Base-by-base conservation (phyloP, 1,140 invertebrate genomes). In the Polyergus mexicanus region DNA sequence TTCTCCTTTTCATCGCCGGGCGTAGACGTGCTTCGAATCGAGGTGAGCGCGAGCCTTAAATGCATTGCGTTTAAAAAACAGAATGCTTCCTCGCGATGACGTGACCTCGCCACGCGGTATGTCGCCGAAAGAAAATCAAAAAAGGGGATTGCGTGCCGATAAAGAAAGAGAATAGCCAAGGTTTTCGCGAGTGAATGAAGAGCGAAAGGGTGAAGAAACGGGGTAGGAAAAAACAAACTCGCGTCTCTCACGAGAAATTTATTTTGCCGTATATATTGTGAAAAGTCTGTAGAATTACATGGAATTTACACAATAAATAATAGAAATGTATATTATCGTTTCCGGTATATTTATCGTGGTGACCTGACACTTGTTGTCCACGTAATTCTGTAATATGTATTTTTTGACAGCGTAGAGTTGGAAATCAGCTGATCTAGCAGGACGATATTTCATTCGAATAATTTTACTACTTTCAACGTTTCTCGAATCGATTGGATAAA, bases 1-100 rank as follows among this genome's bases (percentile, higher is more conserved):
- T 76, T 76, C 74, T 76, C 74, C 74, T 76, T 76, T 76, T 80
- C 76, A 47, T 66, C 62, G 62, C 56, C 76, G 47, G 47, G 5
- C 16, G n/a, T 13, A 28, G 44, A 80, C 76, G 76, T 80, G 76
- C 63, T 8, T 54, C 44, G 76, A 68, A 80, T 80, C 44, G 62
- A 80, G 76, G 76, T 63, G 63, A 80, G 44, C 22, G 4, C 62
- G 44, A 66, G 44, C 63, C 62, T 80, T 80, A 80, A 80, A 80
- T 32, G 76, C 63, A 47, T n/a, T 44, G 44, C 63, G 60, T 80
- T 80, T 80, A 68, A 80, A 54, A 80, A 66, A 63, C 44, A 16
- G 44, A 68, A 68, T 68, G 76, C 62, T 38, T 65, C 51, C 28
- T n/a, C 19, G 19, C 28, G 1, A n/a, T 7, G 41, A 65, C 16